Percentiles rank a stretch among this genome's conserved stretches.
Evolutionary conservation across 2,797 vertebrate species (phyloP).

Genomic region (Falco cherrug): DNA sequence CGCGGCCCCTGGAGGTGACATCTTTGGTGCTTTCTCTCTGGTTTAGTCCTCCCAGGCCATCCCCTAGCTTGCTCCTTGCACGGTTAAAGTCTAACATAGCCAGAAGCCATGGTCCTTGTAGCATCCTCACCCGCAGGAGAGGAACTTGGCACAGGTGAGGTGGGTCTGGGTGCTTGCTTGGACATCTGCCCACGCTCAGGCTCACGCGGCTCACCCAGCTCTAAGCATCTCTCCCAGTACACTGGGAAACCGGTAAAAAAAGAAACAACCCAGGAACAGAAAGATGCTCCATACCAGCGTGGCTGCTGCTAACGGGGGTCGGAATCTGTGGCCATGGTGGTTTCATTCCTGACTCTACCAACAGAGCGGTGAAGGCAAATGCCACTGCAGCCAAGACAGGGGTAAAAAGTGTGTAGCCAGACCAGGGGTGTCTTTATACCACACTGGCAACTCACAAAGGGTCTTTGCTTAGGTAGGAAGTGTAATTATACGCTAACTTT

Average conservation of each 20-base stretch:
- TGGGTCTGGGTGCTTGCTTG: not conserved
- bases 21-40: not conserved
- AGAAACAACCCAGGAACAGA: not conserved
- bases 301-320: accelerated
- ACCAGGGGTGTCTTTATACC: not conserved
- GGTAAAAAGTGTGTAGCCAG: too few relatives aligned
- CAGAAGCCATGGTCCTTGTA: accelerated
- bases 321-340: accelerated
- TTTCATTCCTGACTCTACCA: not conserved
- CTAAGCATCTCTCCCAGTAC: not conserved
- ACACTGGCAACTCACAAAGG: not conserved
- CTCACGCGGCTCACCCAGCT: accelerated
- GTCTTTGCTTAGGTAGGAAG: not conserved
- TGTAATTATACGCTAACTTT: accelerated
- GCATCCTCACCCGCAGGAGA: not conserved
- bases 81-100: not conserved
- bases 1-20: not conserved
- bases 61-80: accelerated
- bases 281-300: accelerated
- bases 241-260: not conserved
- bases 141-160: not conserved
- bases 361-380: not conserved
- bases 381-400: accelerated
- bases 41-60: accelerated
- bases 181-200: accelerated